A percentile compares a stretch with the other conserved stretches of the same genome.
phyloP scores from a whole-genome alignment of 2,113 vertebrate genomes.

The Lophochroa leadbeateri region DNA sequence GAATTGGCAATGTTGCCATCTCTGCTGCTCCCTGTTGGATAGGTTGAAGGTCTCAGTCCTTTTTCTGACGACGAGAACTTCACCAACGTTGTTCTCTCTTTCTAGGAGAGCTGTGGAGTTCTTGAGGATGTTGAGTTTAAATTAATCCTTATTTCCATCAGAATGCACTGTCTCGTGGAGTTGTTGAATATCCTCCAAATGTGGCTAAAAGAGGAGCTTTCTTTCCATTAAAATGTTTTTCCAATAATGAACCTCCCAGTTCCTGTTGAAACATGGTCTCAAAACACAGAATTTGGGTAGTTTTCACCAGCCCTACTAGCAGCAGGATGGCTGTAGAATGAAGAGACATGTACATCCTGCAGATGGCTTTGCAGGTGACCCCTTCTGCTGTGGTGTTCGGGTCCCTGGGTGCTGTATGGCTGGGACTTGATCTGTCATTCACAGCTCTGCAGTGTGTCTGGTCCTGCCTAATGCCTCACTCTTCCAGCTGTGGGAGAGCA shows the following conservation, averaged over 20 bases:
- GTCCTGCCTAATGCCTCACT: not conserved
- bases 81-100: not conserved
- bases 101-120: not conserved
- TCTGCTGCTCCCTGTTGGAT: not conserved
- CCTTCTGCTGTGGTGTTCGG: not conserved
- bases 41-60: not conserved
- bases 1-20: not conserved
- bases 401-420: rapidly evolving
- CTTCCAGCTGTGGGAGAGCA: not conserved
- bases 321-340: not conserved
- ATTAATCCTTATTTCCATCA: not conserved
- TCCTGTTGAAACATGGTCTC: not conserved
- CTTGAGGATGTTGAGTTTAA: not conserved
- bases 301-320: not conserved
- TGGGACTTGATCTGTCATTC: not conserved
- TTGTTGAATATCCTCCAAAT: not conserved
- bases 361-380: not conserved
- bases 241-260: not conserved
- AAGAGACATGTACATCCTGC: rapidly evolving
- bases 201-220: not conserved
- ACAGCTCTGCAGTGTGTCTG: not conserved
- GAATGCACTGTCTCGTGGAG: not conserved
- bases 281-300: not conserved
- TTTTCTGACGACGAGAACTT: not conserved
- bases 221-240: not conserved